Percentiles rank a stretch among this genome's conserved stretches.
Conservation (phyloP, 1,140 invertebrate species). For the Tachypleus tridentatus region DNA sequence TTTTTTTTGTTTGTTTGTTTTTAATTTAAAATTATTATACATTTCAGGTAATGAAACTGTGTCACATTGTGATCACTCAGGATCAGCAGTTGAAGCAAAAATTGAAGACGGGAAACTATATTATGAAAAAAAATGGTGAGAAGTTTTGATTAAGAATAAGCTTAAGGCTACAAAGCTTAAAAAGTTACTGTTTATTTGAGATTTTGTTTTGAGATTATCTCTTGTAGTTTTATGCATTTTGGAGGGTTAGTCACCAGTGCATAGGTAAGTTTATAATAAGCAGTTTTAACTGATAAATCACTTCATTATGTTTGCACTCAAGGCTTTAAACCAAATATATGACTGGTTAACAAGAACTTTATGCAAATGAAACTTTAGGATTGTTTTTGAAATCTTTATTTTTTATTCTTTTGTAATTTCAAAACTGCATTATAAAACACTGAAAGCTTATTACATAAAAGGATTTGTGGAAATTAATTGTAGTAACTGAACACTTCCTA, state of each 20-base stretch:
- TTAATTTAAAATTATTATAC: not conserved
- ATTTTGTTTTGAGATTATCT: not conserved
- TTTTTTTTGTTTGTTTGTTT: not conserved
- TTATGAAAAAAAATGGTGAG: conserved; percentile 81
- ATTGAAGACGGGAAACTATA: conserved; percentile 90
- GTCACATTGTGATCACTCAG: not conserved
- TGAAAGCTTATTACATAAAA: no score
- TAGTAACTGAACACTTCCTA: no score
- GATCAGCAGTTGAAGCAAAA: conserved; percentile 47
- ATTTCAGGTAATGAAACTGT: not conserved
- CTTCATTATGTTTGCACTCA: not conserved
- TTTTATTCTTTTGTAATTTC: no score
- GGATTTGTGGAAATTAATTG: no score
- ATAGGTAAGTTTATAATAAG: not conserved
- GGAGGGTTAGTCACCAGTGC: not conserved
- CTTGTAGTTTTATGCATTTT: not conserved
- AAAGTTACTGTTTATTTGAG: conserved; percentile 1
- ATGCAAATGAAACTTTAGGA: no score
- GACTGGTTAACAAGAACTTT: no score
- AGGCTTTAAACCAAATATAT: no score
- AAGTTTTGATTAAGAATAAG: conserved; percentile 4
- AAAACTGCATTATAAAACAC: no score
- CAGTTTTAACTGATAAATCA: not conserved
- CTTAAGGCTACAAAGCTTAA: no score
- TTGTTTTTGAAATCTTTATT: no score